Percentiles rank a stretch among this genome's conserved stretches.
phyloP scores from a whole-genome alignment of 2,888 invertebrate genomes.

The Ischnura elegans region DNA sequence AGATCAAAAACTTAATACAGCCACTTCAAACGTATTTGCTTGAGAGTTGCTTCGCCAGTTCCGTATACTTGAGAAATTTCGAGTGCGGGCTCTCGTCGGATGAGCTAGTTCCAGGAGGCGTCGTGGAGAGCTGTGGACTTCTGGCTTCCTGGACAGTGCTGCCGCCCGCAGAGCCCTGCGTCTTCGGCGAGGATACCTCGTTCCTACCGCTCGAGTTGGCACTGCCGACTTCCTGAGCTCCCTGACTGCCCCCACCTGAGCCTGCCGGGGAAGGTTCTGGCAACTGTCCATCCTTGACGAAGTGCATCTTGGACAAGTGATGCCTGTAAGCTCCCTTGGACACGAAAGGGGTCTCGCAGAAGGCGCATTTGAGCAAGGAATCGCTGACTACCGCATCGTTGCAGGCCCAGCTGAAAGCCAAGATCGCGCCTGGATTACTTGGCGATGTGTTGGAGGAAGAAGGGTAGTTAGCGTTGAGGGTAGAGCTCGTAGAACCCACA shows the following conservation, averaged over 20 bases:
- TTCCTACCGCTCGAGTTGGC: constrained; percentile 23
- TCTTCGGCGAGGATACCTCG: background rate
- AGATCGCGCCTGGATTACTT: constrained; percentile 89
- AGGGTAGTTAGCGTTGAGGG: constrained; percentile 71
- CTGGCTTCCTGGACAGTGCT: constrained; percentile 70
- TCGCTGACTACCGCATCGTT: constrained; percentile 92
- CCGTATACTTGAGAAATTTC: constrained; percentile 98
- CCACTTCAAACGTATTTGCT: constrained; percentile 93
- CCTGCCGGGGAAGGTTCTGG: constrained; percentile 79
- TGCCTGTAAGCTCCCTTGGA: constrained; percentile 98
- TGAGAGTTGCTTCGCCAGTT: constrained; percentile 98
- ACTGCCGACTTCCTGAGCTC: constrained; percentile 71
- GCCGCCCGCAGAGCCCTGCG: background rate
- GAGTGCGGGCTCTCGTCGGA: constrained; percentile 95
- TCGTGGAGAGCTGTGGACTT: constrained; percentile 73
- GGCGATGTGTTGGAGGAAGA: constrained; percentile 77
- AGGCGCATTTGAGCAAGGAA: constrained; percentile 94
- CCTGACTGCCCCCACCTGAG: constrained; percentile 73
- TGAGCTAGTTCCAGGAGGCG: constrained; percentile 73
- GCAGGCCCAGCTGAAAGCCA: constrained; percentile 97
- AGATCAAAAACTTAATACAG: background rate
- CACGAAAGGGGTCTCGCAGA: constrained; percentile 96
- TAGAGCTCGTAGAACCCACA: constrained; percentile 54
- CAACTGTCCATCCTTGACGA: constrained; percentile 93
- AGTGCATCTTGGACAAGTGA: constrained; percentile 97